Evolutionary conservation across 2,888 invertebrate species (phyloP).

Genomic region (Tanypteryx hageni): DNA sequence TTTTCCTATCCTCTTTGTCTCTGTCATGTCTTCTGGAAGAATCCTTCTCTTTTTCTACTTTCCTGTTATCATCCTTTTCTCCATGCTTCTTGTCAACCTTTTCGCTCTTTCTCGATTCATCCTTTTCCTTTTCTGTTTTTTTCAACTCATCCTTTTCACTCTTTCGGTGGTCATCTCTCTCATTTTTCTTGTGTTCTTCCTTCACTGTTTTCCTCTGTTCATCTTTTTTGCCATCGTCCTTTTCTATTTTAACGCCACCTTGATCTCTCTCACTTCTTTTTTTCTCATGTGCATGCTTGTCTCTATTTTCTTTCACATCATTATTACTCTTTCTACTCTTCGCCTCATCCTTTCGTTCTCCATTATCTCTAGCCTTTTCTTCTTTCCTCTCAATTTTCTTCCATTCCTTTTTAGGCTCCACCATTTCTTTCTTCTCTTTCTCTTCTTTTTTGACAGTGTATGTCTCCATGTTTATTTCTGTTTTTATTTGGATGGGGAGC

Average conservation of each 20-base stretch:
- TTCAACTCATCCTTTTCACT: slow-evolving; percentile 75
- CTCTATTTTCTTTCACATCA: slow-evolving; percentile 3
- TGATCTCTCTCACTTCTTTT: slow-evolving; percentile 27
- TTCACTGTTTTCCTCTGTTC: slow-evolving; percentile 76
- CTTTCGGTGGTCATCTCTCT: slow-evolving; percentile 74
- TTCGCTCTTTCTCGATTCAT: background rate
- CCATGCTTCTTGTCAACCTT: too few species aligned
- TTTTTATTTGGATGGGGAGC: slow-evolving; percentile 65
- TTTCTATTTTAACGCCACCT: slow-evolving; percentile 68
- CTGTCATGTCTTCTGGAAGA: too few species aligned
- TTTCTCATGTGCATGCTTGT: slow-evolving; percentile 64
- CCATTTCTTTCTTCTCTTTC: slow-evolving; percentile 65
- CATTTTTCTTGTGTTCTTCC: slow-evolving; percentile 77
- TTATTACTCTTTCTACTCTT: slow-evolving; percentile 26
- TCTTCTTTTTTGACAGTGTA: slow-evolving; percentile 61
- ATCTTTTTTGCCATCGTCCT: slow-evolving; percentile 71
- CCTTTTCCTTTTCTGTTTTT: slow-evolving; percentile 67
- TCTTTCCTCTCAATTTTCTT: slow-evolving; percentile 72
- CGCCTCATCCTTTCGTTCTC: background rate
- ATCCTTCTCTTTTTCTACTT: too few species aligned
- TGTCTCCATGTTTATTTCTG: slow-evolving; percentile 56
- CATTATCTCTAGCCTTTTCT: slow-evolving; percentile 69
- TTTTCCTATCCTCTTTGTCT: too few species aligned
- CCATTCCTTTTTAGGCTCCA: slow-evolving; percentile 36
- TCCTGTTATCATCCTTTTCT: too few species aligned